Base-by-base conservation (phyloP, 2,797 vertebrate species). In the Halcyon chelicuti region DNA sequence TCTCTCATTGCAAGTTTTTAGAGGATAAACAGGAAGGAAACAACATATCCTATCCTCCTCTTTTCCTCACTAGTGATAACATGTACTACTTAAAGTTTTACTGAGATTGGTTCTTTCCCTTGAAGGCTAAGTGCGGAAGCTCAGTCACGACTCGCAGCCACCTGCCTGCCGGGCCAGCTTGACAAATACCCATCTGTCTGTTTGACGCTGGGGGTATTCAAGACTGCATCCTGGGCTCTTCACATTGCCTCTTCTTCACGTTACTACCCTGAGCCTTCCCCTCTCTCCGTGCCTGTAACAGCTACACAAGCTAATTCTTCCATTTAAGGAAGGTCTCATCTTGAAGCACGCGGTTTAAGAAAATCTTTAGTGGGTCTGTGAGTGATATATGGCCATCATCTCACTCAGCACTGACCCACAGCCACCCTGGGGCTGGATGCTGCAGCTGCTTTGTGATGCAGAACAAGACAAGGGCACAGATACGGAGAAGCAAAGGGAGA, bases 151-250 rank as follows among this genome's bases (percentile, higher is more conserved):
- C 74, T 82, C 25, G 0, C 14, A 61, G 70, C 33, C 37, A 62
- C 20, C 23, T 14, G 33, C 44, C 31, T 16, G 52, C 77, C 10
- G 46, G 51, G 31, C 33, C 67, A n/a, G 33, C 60, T 73, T 4
- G 2, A 35, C 42, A 49, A 61, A 11, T 26, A 18, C 28, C 70
- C 8, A 2, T 14, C 39, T 23, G 37, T 40, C 23, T 3, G 1
- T 23, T 49, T 3, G 2, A 12, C 16, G 13, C 25, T 0, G 1
- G 65, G 52, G 52, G 22, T 22, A 29, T 12, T 44, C 0, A 6
- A 37, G 49, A 5, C 29, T 8, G 18, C 33, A 20, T 37, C 51
- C 76, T n/a, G 25, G 21, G n/a, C 52, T 74, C n/a, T 29, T 83
- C 83, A 29, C 1, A 1, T 4, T 22, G 21, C 28, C 12, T 14